These are phyloP conservation scores for Carassius carassius DNA, from an alignment of 2,113 vertebrate genomes.

Conservation along the genomic window DNA sequence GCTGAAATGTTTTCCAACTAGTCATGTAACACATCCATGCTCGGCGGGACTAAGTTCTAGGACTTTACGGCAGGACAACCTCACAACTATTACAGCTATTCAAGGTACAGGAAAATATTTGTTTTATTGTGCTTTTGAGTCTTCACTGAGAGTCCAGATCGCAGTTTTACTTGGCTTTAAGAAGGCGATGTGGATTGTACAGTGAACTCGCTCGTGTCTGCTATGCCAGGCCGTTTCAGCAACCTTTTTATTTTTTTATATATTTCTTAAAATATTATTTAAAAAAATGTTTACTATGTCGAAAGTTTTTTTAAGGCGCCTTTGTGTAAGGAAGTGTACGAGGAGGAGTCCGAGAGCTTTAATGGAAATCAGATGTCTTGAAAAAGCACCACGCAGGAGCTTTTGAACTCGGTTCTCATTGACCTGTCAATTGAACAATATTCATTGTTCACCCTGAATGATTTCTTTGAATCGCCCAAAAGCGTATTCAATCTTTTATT, in stretches of 20 bases:
- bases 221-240: background rate
- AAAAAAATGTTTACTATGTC: background rate
- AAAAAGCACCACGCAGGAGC: background rate
- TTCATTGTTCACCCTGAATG: background rate
- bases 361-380: slow-evolving; percentile 75
- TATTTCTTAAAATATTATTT: background rate
- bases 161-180: background rate
- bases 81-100: background rate
- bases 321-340: background rate
- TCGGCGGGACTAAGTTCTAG: background rate
- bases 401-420: background rate
- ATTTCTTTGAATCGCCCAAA: background rate
- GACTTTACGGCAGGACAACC: background rate
- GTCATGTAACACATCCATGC: slow-evolving; percentile 30
- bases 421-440: background rate
- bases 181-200: background rate
- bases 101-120: slow-evolving; percentile 11
- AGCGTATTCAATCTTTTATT: background rate
- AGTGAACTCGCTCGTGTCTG: background rate
- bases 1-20: background rate
- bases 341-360: slow-evolving; percentile 58
- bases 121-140: background rate
- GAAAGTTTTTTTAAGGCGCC: slow-evolving; percentile 5
- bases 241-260: background rate
- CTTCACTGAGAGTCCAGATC: background rate